Conservation (phyloP, 2,113 vertebrate species). For the Epinephelus cyanopodus region DNA sequence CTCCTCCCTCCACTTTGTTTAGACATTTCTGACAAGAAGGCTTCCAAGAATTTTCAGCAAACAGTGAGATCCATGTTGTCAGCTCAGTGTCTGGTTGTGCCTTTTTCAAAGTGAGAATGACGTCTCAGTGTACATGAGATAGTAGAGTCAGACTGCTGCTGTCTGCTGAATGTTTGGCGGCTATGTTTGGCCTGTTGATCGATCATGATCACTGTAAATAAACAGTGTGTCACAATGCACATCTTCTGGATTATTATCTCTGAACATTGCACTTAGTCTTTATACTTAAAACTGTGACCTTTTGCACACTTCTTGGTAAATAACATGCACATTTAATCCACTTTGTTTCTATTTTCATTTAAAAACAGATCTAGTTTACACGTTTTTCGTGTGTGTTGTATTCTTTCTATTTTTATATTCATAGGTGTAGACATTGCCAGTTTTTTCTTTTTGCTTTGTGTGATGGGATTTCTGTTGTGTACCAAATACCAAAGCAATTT, state of each 20-base stretch:
- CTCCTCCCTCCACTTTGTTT: not conserved
- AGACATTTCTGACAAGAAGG: not conserved
- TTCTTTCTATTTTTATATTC: not conserved
- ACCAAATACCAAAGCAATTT: not conserved
- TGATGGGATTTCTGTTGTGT: not conserved
- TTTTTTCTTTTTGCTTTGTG: not conserved
- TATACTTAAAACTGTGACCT: not conserved
- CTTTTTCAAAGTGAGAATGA: conserved; percentile 1
- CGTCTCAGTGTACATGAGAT: not conserved
- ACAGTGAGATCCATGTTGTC: not conserved
- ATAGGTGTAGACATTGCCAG: not conserved
- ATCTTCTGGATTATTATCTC: not conserved
- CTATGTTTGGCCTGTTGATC: not conserved
- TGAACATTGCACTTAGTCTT: too few relatives aligned
- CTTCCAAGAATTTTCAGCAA: conserved; percentile 13
- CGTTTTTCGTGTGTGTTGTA: not conserved
- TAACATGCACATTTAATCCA: not conserved
- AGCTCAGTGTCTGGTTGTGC: not conserved
- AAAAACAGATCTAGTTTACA: not conserved
- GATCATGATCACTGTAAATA: not conserved
- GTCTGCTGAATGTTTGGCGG: not conserved
- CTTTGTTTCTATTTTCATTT: not conserved
- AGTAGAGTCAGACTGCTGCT: conserved; percentile 8
- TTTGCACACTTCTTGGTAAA: not conserved
- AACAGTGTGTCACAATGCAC: not conserved